These are phyloP conservation scores for Hyles euphorbiae DNA, from an alignment of 1,140 invertebrate species.

Conservation along the genomic window DNA sequence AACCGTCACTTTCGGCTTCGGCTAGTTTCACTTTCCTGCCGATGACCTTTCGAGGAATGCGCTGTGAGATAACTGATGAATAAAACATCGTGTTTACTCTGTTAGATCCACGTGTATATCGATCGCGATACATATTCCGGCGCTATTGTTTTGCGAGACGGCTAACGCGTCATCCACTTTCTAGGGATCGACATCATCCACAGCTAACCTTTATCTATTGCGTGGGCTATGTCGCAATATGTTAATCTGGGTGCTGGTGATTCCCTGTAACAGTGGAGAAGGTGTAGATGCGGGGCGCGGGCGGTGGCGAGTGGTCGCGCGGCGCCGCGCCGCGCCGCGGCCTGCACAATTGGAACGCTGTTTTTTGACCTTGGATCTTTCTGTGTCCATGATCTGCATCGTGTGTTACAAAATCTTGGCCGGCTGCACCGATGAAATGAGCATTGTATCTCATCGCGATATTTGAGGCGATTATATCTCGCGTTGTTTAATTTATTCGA, in stretches of 20 bases:
- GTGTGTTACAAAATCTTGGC: constrained; percentile 23
- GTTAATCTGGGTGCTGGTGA: constrained; percentile 11
- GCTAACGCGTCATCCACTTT: constrained; percentile 17
- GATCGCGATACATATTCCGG: not conserved
- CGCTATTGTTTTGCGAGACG: constrained; percentile 1
- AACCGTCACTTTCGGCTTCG: constrained; percentile 52
- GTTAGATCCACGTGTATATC: not conserved
- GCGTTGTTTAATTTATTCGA: not conserved
- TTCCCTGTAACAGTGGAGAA: constrained; percentile 20
- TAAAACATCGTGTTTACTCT: constrained; percentile 38
- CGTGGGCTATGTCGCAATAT: constrained; percentile 14
- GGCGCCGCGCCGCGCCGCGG: constrained; percentile 3
- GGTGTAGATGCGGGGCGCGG: not conserved
- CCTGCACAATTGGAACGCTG: constrained; percentile 16
- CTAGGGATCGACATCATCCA: constrained; percentile 10
- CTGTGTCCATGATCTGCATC: constrained; percentile 27
- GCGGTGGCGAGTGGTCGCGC: not conserved
- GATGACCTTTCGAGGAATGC: constrained; percentile 59
- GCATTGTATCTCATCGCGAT: constrained; percentile 8
- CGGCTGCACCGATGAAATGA: constrained; percentile 12
- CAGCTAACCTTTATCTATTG: constrained; percentile 25
- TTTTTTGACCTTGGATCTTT: constrained; percentile 46
- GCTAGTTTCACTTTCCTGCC: constrained; percentile 65
- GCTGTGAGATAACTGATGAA: constrained; percentile 56
- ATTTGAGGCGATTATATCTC: not conserved